Conservation (phyloP, 2,888 invertebrate species). For the Pterostichus madidus region DNA sequence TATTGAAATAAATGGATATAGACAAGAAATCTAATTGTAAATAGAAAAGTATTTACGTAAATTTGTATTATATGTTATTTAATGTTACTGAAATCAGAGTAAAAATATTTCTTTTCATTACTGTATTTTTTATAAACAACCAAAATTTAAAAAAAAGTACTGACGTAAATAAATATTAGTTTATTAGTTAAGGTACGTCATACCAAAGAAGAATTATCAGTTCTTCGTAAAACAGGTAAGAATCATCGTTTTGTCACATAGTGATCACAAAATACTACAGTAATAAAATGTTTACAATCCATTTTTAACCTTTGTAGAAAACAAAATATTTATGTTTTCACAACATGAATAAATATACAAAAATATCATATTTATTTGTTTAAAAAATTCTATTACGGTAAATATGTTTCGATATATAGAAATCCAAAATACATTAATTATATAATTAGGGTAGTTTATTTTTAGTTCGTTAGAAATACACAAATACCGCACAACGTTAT, state of each 20-base stretch:
- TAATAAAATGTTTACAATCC: conserved; percentile 12
- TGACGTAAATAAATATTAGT: conserved; percentile 25
- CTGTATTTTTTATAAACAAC: conserved; percentile 18
- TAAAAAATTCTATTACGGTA: background rate
- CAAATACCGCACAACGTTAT: background rate
- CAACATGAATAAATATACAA: conserved; percentile 11
- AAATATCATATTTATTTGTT: background rate
- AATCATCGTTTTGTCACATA: conserved; percentile 21
- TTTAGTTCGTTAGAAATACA: conserved; percentile 2
- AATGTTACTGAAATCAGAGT: conserved; percentile 36
- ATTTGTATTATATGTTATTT: conserved; percentile 30
- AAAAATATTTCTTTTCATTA: conserved; percentile 35
- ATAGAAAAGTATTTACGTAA: conserved; percentile 27
- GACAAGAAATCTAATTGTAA: conserved; percentile 6
- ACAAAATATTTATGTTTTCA: conserved; percentile 9
- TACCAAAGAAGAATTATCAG: conserved; percentile 25
- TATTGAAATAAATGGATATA: conserved; percentile 21
- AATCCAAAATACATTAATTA: background rate
- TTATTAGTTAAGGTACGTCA: conserved; percentile 45
- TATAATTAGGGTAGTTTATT: conserved; percentile 13
- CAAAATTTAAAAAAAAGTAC: conserved; percentile 2
- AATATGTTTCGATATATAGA: background rate
- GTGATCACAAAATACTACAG: conserved; percentile 11
- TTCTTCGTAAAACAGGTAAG: conserved; percentile 40
- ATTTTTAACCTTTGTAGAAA: conserved; percentile 22